Conservation (phyloP, 2,797 vertebrate species). For the Sebastes goodei region DNA sequence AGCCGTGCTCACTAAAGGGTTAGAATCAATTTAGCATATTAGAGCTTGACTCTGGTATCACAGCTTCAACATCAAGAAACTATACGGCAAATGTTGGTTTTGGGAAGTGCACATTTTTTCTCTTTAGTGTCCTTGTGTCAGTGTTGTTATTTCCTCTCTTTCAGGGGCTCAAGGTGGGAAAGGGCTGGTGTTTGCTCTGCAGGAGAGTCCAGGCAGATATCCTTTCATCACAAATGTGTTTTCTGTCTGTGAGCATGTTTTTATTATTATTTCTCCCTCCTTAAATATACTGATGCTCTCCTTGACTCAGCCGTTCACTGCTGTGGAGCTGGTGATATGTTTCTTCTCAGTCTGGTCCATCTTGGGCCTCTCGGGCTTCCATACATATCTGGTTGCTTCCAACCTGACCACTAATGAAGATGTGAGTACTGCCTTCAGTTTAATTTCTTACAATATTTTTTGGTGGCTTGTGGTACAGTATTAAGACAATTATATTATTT, state of each 20-base stretch:
- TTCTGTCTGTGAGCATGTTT: not conserved
- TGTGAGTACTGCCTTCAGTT: slow-evolving; percentile 81
- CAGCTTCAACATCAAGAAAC: not conserved
- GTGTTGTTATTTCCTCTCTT: slow-evolving; percentile 6
- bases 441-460: not conserved
- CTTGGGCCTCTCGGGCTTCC: slow-evolving; percentile 98
- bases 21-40: not conserved
- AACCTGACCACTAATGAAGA: slow-evolving; percentile 97
- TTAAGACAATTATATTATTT: not conserved
- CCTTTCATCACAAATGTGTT: slow-evolving; percentile 78
- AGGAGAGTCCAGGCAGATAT: slow-evolving; percentile 97
- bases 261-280: not conserved
- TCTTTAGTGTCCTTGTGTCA: not conserved
- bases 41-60: not conserved
- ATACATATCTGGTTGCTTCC: slow-evolving; percentile 95
- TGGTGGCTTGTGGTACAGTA: not conserved
- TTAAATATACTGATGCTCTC: slow-evolving; percentile 42
- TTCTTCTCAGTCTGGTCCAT: slow-evolving; percentile 99
- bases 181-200: slow-evolving; percentile 88
- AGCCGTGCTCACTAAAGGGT: not conserved
- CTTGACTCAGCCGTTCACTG: slow-evolving; percentile 87
- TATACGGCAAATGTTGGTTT: not conserved
- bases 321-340: slow-evolving; percentile 94
- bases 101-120: not conserved
- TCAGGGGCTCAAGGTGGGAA: slow-evolving; percentile 88